phyloP scores from a whole-genome alignment of 2,113 vertebrate species.

The Caranx melampygus region DNA sequence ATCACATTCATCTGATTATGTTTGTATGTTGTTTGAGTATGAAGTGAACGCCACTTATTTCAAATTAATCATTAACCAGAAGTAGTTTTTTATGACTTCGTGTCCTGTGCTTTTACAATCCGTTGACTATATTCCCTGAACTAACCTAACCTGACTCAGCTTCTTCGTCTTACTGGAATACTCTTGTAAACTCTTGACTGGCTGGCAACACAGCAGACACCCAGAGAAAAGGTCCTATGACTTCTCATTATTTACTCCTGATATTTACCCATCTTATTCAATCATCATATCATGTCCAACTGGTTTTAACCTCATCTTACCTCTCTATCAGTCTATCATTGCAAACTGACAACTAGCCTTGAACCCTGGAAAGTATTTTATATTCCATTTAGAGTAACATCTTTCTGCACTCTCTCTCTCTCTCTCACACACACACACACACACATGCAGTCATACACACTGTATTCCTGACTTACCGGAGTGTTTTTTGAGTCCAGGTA shows the following conservation, averaged over 20 bases:
- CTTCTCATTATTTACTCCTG: neutral
- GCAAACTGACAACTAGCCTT: slow-evolving; percentile 19
- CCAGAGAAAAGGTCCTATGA: neutral
- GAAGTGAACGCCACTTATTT: too few species aligned
- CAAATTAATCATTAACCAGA: too few species aligned
- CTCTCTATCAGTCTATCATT: slow-evolving; percentile 6
- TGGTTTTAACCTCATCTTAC: neutral
- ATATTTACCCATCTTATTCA: slow-evolving; percentile 7
- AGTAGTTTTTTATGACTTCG: too few species aligned
- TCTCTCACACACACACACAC: too few species aligned
- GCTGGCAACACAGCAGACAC: neutral
- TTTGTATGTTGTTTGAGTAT: too few species aligned
- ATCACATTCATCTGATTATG: too few species aligned
- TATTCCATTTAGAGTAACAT: slow-evolving; percentile 23
- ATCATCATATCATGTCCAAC: slow-evolving; percentile 13
- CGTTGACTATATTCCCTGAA: too few species aligned
- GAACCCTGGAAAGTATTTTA: slow-evolving; percentile 24
- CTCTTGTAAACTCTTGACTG: slow-evolving; percentile 13
- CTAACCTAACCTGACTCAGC: too few species aligned
- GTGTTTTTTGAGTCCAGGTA: slow-evolving; percentile 3
- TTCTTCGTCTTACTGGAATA: too few species aligned
- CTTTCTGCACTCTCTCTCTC: neutral
- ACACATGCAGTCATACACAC: slow-evolving; percentile 11
- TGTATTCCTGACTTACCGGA: slow-evolving; percentile 34
- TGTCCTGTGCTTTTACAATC: too few species aligned